These are phyloP conservation scores for Rhynchonycteris naso DNA, from an alignment of 2,797 vertebrate species.

Conservation along the genomic window DNA sequence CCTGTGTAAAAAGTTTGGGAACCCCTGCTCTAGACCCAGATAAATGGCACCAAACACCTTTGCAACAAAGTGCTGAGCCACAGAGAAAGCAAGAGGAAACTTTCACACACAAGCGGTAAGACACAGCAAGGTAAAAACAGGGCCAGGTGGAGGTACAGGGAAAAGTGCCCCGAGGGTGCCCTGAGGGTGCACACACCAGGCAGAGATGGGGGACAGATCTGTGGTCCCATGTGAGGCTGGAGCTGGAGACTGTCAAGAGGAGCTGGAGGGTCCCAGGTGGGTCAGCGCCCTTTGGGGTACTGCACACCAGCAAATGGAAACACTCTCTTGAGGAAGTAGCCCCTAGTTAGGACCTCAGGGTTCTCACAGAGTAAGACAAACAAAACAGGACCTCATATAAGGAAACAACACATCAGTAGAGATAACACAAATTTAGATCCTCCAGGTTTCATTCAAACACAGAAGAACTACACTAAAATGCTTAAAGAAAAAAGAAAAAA, in stretches of 20 bases:
- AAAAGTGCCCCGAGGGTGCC: background rate
- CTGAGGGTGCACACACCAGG: accelerated
- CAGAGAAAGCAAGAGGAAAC: background rate
- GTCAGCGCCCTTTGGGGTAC: background rate
- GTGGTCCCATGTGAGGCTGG: background rate
- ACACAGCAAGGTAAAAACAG: background rate
- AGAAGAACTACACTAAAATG: background rate
- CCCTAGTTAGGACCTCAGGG: background rate
- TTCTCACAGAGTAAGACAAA: background rate
- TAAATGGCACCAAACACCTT: background rate
- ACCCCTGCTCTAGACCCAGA: background rate
- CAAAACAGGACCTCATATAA: background rate
- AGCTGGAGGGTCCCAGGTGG: background rate
- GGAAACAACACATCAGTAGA: background rate
- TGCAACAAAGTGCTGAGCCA: background rate
- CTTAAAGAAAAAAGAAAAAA: background rate
- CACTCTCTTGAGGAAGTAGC: background rate
- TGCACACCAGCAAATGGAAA: background rate
- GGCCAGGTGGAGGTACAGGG: background rate
- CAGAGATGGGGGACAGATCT: accelerated
- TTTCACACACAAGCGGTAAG: no score
- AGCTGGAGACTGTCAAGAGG: background rate
- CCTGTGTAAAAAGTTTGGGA: no score
- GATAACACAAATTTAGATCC: background rate
- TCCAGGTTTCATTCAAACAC: background rate